Percentiles rank a stretch among this genome's conserved stretches.
Evolutionary conservation across 2,113 vertebrate genomes (phyloP).

Genomic region (Nerophis lumbriciformis): DNA sequence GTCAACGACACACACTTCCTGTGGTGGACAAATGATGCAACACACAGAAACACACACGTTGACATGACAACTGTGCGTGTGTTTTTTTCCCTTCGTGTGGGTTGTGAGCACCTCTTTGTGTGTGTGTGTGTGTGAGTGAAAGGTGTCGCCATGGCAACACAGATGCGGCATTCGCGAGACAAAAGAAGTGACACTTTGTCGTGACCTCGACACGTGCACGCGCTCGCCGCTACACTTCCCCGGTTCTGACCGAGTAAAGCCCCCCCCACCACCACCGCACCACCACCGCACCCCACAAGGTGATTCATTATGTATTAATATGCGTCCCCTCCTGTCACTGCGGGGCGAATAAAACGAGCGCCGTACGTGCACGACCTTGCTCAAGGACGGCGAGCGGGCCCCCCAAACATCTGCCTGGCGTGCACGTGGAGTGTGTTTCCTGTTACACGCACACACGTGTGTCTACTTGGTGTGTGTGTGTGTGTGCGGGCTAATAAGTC

Average conservation of each 20-base stretch:
- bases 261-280: too few species aligned
- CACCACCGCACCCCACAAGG: too few species aligned
- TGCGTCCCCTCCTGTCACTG: neutral
- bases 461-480: too few species aligned
- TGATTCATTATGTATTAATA: too few species aligned
- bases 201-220: neutral
- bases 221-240: neutral
- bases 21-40: constrained; percentile 50
- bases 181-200: neutral
- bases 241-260: too few species aligned
- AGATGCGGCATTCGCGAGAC: neutral
- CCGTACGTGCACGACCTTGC: neutral
- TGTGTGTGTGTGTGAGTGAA: neutral
- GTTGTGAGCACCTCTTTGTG: neutral
- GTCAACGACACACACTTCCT: constrained; percentile 3
- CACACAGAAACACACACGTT: constrained; percentile 16
- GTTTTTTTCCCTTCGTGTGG: neutral
- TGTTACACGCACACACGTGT: too few species aligned
- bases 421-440: neutral
- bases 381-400: neutral
- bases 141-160: constrained; percentile 13
- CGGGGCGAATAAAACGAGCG: neutral
- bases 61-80: constrained; percentile 1
- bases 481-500: constrained; percentile 10
- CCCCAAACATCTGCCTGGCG: neutral